phyloP scores from a whole-genome alignment of 2,888 invertebrate genomes.

The Amorpha juglandis region DNA sequence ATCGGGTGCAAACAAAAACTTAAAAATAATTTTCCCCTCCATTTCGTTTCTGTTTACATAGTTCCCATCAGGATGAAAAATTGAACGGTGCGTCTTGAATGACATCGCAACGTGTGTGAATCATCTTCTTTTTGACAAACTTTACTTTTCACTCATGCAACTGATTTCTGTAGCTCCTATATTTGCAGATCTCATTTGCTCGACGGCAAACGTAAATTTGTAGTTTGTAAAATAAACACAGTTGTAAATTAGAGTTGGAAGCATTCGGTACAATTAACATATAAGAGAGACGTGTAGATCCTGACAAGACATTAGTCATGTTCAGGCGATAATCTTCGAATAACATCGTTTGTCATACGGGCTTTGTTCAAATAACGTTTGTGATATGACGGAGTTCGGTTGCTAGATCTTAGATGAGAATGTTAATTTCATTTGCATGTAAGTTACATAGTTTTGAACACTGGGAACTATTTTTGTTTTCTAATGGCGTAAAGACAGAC shows the following conservation, averaged over 20 bases:
- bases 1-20: slow-evolving; percentile 52
- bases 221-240: slow-evolving; percentile 71
- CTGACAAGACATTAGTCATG: slow-evolving; percentile 77
- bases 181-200: background rate
- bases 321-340: slow-evolving; percentile 77
- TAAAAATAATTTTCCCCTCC: slow-evolving; percentile 62
- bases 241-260: slow-evolving; percentile 75
- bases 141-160: slow-evolving; percentile 18
- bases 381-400: slow-evolving; percentile 21
- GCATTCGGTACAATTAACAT: slow-evolving; percentile 77
- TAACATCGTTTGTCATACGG: slow-evolving; percentile 73
- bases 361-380: slow-evolving; percentile 42
- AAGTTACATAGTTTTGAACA: background rate
- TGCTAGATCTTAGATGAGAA: slow-evolving; percentile 25
- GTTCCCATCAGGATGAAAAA: slow-evolving; percentile 73
- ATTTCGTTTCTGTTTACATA: slow-evolving; percentile 64
- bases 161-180: background rate
- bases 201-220: slow-evolving; percentile 41
- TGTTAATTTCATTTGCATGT: slow-evolving; percentile 27
- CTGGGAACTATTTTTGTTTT: slow-evolving; percentile 6
- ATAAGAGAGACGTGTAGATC: slow-evolving; percentile 59
- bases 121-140: slow-evolving; percentile 46
- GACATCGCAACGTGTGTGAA: slow-evolving; percentile 71
- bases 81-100: slow-evolving; percentile 75
- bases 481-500: background rate